Evolutionary conservation across 2,797 vertebrate species (phyloP).

Genomic region (Gallinago solitaria): DNA sequence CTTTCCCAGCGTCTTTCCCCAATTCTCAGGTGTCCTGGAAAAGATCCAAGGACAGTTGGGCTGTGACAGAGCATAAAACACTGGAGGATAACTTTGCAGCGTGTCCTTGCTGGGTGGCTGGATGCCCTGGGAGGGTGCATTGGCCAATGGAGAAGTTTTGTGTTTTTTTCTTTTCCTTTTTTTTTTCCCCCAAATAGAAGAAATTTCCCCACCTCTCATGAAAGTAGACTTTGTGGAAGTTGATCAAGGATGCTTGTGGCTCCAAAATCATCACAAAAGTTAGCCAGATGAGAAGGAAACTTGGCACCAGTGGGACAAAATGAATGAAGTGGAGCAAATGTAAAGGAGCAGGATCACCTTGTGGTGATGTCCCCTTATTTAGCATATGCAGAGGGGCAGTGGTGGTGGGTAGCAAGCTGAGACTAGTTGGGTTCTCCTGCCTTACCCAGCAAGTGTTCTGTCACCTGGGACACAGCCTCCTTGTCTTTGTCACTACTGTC

Average conservation of each 20-base stretch:
- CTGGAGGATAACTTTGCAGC: background rate
- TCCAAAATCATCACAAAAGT: background rate
- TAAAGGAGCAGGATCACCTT: background rate
- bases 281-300: background rate
- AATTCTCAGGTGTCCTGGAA: background rate
- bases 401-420: background rate
- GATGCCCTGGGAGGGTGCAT: background rate
- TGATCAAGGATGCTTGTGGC: background rate
- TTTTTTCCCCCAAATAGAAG: background rate
- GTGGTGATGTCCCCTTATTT: background rate
- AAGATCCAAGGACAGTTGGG: background rate
- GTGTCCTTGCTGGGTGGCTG: background rate
- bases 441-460: background rate
- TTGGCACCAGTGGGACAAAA: background rate
- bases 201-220: background rate
- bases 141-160: background rate
- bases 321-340: too few species aligned
- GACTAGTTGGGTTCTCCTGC: background rate
- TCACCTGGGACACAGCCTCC: background rate
- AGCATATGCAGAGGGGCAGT: background rate
- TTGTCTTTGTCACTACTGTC: background rate
- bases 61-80: background rate
- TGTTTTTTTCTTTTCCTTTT: background rate
- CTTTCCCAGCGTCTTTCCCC: rapidly evolving
- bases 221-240: background rate